These are phyloP conservation scores for Typhlomys cinereus DNA, from an alignment of 2,113 vertebrate species.

Conservation along the genomic window DNA sequence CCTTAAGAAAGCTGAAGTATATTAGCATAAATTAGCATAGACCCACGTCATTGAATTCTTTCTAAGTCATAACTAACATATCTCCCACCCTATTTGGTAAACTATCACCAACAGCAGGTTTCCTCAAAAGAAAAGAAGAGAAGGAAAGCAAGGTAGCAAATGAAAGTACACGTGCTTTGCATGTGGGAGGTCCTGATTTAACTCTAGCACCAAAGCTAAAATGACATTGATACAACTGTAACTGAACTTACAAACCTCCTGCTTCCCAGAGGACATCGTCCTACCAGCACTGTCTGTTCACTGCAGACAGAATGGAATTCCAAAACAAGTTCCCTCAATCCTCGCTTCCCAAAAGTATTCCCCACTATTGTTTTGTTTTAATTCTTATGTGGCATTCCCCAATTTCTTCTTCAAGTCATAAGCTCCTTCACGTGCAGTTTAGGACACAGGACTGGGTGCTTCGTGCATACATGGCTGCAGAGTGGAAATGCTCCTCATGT, in stretches of 20 bases:
- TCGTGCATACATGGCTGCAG: no score
- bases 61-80: neutral
- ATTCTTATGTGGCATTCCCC: neutral
- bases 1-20: neutral
- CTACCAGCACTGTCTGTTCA: no score
- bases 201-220: neutral
- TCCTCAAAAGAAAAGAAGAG: neutral
- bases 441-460: neutral
- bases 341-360: neutral
- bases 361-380: neutral
- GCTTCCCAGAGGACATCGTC: no score
- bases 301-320: neutral
- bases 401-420: neutral
- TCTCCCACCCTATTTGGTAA: neutral
- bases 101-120: neutral
- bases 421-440: neutral
- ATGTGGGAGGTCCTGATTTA: neutral
- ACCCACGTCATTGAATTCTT: neutral
- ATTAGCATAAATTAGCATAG: neutral
- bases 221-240: neutral
- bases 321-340: neutral
- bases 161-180: neutral
- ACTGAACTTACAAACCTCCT: neutral
- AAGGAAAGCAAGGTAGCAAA: neutral
- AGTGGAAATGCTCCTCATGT: no score